Evolutionary conservation across 30 jellyfish, hydroid and myxozoan species (phyloP).

Genomic region (Sanderia malayensis): DNA sequence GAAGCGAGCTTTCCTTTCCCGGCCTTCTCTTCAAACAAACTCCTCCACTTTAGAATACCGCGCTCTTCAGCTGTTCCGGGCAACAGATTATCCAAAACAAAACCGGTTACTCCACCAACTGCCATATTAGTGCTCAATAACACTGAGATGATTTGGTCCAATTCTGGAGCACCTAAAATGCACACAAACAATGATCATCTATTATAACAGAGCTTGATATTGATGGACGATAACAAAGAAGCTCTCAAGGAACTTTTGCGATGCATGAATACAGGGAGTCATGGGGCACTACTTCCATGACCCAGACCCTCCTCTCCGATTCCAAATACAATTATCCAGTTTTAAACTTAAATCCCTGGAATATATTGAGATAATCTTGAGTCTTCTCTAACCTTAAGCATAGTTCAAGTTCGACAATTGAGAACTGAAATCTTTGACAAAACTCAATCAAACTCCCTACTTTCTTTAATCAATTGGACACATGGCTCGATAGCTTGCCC

Average conservation of each 20-base stretch:
- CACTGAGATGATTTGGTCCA: slow-evolving; percentile 75
- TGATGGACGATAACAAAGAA: not conserved
- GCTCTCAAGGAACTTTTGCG: no score
- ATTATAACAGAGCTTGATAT: not conserved
- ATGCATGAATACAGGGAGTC: not conserved
- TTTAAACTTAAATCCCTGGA: no score
- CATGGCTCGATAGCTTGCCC: no score
- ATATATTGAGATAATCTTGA: no score
- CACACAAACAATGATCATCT: not conserved
- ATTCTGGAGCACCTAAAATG: slow-evolving; percentile 60
- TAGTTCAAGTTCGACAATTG: no score
- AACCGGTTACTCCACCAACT: slow-evolving; percentile 93
- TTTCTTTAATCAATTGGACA: no score
- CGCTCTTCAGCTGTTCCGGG: slow-evolving; percentile 97
- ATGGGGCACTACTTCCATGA: not conserved
- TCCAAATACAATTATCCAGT: not conserved
- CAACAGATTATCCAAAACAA: slow-evolving; percentile 71
- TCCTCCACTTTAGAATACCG: slow-evolving; percentile 83
- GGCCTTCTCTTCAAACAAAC: slow-evolving; percentile 16
- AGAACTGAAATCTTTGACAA: no score
- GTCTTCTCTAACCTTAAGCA: no score
- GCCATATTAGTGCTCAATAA: slow-evolving; percentile 91
- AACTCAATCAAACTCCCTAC: no score
- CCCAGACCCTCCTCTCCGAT: not conserved
- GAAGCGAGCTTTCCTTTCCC: slow-evolving; percentile 53